phyloP scores from a whole-genome alignment of 2,888 invertebrate species.

The Rhaphigaster nebulosa region DNA sequence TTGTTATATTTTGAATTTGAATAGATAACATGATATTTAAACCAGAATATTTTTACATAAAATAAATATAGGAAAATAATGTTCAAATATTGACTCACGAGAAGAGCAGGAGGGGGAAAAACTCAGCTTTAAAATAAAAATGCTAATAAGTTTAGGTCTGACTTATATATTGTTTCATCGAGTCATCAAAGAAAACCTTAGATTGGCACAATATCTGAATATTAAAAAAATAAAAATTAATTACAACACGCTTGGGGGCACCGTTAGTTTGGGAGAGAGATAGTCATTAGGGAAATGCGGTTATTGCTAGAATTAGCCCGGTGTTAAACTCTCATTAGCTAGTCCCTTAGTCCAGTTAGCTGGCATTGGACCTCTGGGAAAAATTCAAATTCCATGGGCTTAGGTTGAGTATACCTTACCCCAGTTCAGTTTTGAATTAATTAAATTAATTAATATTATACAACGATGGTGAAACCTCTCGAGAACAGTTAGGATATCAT shows the following conservation, averaged over 20 bases:
- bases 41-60: no score
- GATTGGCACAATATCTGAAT: background rate
- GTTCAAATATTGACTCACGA: no score
- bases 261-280: background rate
- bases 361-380: background rate
- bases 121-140: no score
- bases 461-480: background rate
- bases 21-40: no score
- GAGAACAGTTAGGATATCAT: background rate
- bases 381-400: background rate
- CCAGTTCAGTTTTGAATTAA: background rate
- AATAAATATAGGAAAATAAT: no score
- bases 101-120: no score
- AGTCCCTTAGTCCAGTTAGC: background rate
- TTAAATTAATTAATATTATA: background rate
- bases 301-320: constrained; percentile 46
- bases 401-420: background rate
- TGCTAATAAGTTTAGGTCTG: background rate
- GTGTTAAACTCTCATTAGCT: constrained; percentile 45
- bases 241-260: background rate
- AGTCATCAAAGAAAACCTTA: background rate
- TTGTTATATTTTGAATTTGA: no score
- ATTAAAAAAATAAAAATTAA: constrained; percentile 3
- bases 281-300: constrained; percentile 39
- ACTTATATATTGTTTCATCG: background rate